phyloP scores from a whole-genome alignment of 2,888 invertebrate species.

The Tineola bisselliella region DNA sequence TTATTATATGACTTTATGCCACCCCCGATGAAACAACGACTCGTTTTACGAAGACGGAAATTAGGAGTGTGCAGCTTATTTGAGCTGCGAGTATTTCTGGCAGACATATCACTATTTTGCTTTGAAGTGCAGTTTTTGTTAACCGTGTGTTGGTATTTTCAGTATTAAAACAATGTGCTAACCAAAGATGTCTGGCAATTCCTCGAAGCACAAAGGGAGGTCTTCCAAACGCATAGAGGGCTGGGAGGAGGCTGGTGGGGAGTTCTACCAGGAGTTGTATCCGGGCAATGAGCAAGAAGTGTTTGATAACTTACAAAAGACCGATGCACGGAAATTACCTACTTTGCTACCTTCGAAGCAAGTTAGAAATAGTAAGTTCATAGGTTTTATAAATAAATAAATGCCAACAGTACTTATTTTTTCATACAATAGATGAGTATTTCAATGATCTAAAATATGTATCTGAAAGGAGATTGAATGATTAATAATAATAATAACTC shows the following conservation, averaged over 20 bases:
- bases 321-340: slow-evolving; percentile 78
- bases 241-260: slow-evolving; percentile 87
- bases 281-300: slow-evolving; percentile 67
- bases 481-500: too few relatives aligned
- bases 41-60: too few relatives aligned
- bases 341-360: slow-evolving; percentile 84
- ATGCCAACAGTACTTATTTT: not conserved
- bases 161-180: not conserved
- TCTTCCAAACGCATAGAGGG: slow-evolving; percentile 51
- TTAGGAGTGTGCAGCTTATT: too few relatives aligned
- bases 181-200: slow-evolving; percentile 48
- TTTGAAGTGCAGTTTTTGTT: too few relatives aligned
- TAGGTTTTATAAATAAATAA: not conserved
- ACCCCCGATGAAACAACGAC: too few relatives aligned
- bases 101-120: too few relatives aligned
- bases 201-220: slow-evolving; percentile 45
- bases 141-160: too few relatives aligned
- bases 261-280: slow-evolving; percentile 87
- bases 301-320: slow-evolving; percentile 75
- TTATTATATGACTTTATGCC: too few relatives aligned
- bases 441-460: too few relatives aligned
- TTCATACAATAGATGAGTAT: too few relatives aligned
- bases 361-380: slow-evolving; percentile 72
- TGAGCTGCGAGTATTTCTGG: too few relatives aligned
- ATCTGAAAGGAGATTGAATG: too few relatives aligned